A percentile compares a stretch with the other conserved stretches of the same genome.
Evolutionary conservation across 92 coral and sea anemone genomes (phyloP).

Genomic region (Pocillopora meandrina): DNA sequence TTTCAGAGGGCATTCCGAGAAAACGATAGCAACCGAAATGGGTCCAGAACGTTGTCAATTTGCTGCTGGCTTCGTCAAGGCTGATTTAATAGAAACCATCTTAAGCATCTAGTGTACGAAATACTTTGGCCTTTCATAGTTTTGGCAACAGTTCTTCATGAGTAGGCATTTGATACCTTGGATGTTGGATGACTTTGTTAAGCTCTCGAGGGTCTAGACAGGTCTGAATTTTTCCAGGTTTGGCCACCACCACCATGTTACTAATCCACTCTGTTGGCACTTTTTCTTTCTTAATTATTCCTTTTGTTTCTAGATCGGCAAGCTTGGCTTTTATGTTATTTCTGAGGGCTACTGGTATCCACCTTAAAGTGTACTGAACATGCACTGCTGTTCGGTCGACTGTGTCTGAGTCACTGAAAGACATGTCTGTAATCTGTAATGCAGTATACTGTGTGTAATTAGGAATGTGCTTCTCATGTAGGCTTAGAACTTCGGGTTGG

Average conservation of each 20-base stretch:
- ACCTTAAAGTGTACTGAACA: conserved; percentile 41
- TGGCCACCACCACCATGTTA: conserved; percentile 52
- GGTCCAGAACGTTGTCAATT: conserved; percentile 51
- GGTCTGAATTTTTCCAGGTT: conserved; percentile 48
- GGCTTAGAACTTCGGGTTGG: conserved; percentile 5
- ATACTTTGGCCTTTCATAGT: conserved; percentile 52
- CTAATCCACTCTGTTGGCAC: conserved; percentile 61
- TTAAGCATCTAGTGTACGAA: conserved; percentile 51
- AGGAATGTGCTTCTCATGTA: conserved; percentile 6
- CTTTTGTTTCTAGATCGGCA: conserved; percentile 48
- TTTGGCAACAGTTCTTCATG: conserved; percentile 51
- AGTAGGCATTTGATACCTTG: conserved; percentile 56
- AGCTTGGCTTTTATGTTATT: conserved; percentile 59
- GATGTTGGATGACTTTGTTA: conserved; percentile 48
- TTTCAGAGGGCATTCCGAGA: conserved; percentile 62
- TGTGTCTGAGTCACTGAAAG: conserved; percentile 56
- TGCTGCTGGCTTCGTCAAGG: conserved; percentile 55
- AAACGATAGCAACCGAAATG: conserved; percentile 53
- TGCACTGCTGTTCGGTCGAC: conserved; percentile 30
- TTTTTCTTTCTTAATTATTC: conserved; percentile 48
- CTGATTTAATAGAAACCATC: conserved; percentile 56
- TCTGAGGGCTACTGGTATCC: conserved; percentile 38
- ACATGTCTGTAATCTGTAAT: conserved; percentile 31
- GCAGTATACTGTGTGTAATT: conserved; percentile 33
- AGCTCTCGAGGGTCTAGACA: conserved; percentile 60